A percentile compares a stretch with the other conserved stretches of the same genome.
Evolutionary conservation across 2,113 vertebrate genomes (phyloP).

Genomic region (Pteruthius melanotis): DNA sequence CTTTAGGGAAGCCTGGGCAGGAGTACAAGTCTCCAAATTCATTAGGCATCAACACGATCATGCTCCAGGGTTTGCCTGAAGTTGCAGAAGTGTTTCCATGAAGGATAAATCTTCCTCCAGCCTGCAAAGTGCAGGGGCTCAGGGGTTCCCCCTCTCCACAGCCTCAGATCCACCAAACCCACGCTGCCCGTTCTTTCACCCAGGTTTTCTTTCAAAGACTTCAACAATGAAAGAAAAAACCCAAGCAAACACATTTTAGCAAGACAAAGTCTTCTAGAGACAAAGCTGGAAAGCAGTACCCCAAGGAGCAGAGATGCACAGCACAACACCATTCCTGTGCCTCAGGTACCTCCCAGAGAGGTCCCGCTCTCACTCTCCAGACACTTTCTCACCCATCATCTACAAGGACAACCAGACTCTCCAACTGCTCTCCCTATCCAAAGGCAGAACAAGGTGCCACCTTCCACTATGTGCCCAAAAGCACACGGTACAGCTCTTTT

Average conservation of each 20-base stretch:
- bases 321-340: background rate
- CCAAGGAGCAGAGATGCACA: background rate
- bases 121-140: background rate
- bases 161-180: background rate
- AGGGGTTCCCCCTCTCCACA: background rate
- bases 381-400: background rate
- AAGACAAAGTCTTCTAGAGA: background rate
- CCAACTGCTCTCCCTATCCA: background rate
- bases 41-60: background rate
- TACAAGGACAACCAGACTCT: background rate
- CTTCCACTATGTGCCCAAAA: background rate
- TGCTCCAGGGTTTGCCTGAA: background rate
- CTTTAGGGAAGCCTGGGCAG: background rate
- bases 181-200: accelerated
- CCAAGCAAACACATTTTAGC: background rate
- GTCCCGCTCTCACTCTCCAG: background rate
- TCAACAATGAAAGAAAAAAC: background rate
- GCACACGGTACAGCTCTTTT: accelerated
- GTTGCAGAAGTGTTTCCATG: background rate
- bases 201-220: background rate
- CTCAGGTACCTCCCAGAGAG: background rate
- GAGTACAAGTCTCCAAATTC: background rate
- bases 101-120: background rate
- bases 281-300: background rate
- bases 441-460: background rate